Evolutionary conservation across 2,888 invertebrate genomes (phyloP).

Genomic region (Hyposoter didymator): DNA sequence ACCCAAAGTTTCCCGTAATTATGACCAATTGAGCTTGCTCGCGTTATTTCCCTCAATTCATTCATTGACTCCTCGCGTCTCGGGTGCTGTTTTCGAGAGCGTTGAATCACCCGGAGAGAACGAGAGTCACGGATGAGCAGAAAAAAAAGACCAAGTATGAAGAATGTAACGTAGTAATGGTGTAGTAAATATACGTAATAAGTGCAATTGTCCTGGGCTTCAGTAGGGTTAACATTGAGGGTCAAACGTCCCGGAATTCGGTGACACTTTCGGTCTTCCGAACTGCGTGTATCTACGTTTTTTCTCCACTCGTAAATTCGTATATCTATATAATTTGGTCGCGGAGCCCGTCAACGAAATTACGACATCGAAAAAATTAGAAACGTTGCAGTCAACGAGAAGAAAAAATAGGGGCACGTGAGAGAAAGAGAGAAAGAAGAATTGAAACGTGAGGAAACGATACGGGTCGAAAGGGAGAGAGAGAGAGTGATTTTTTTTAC

Average conservation of each 20-base stretch:
- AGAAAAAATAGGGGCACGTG: neutral
- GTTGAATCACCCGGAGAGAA: slow-evolving; percentile 57
- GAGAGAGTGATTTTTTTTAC: slow-evolving; percentile 54
- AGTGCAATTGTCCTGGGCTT: slow-evolving; percentile 82
- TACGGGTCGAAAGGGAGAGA: slow-evolving; percentile 47
- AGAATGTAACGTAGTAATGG: slow-evolving; percentile 36
- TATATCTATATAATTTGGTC: neutral
- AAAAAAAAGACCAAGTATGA: slow-evolving; percentile 13
- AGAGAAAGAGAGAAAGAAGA: slow-evolving; percentile 8
- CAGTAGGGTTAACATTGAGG: slow-evolving; percentile 82
- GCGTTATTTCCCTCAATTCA: slow-evolving; percentile 19
- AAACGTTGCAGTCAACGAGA: neutral
- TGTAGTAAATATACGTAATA: slow-evolving; percentile 71
- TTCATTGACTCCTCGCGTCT: slow-evolving; percentile 31
- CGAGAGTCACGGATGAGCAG: neutral
- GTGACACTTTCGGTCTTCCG: slow-evolving; percentile 78
- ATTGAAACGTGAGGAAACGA: slow-evolving; percentile 16
- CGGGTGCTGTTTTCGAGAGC: neutral
- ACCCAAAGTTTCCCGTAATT: slow-evolving; percentile 5
- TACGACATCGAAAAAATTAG: neutral
- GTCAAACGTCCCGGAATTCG: slow-evolving; percentile 82
- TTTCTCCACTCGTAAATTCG: neutral
- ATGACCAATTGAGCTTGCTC: slow-evolving; percentile 49
- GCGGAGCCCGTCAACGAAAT: neutral
- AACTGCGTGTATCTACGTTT: neutral